A percentile compares a stretch with the other conserved stretches of the same genome.
Conservation (phyloP, 2,113 vertebrate species). For the Forbesichthys agassizii region DNA sequence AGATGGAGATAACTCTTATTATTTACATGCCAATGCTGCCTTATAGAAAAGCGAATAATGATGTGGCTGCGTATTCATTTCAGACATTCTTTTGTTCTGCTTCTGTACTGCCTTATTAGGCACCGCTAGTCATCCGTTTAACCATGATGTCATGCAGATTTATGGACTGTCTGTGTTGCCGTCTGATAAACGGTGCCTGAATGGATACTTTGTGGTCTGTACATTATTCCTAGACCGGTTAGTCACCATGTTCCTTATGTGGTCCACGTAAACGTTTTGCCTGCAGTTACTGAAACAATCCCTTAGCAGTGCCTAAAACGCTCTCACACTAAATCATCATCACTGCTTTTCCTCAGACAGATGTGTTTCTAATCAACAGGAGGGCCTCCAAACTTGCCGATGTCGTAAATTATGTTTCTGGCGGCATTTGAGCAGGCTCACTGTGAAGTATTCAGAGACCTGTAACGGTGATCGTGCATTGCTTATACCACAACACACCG, state of each 20-base stretch:
- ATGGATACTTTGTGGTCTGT: constrained; percentile 24
- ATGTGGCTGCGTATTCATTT: constrained; percentile 46
- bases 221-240: constrained; percentile 40
- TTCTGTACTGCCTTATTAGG: constrained; percentile 28
- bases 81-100: constrained; percentile 15
- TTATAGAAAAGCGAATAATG: constrained; percentile 46
- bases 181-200: constrained; percentile 33
- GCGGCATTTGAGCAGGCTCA: neutral
- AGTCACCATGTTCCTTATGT: constrained; percentile 38
- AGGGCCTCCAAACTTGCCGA: neutral
- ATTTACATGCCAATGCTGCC: constrained; percentile 2
- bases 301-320: neutral
- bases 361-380: constrained; percentile 1
- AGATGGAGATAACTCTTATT: constrained; percentile 11
- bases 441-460: neutral
- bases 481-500: neutral
- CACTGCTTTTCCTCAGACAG: neutral
- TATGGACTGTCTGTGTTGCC: constrained; percentile 43
- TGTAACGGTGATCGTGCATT: neutral
- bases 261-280: constrained; percentile 17
- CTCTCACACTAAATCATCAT: constrained; percentile 21
- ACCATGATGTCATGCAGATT: constrained; percentile 26
- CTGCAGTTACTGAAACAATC: neutral
- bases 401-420: neutral
- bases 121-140: constrained; percentile 18